phyloP scores from a whole-genome alignment of 2,113 vertebrate genomes.

The Alethe diademata region DNA sequence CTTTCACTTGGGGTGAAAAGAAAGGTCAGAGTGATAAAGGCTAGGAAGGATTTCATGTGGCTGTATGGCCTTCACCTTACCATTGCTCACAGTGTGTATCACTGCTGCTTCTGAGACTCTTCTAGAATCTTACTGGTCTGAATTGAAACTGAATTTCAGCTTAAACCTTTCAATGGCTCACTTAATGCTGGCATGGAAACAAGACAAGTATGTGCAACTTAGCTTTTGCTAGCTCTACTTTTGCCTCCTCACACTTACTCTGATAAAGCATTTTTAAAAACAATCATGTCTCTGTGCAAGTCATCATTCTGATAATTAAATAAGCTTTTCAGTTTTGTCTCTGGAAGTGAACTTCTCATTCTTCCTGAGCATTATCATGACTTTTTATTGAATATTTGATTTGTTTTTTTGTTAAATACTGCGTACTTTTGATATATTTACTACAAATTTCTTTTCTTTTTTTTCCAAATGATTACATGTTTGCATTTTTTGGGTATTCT shows the following conservation, averaged over 20 bases:
- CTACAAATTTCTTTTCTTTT: neutral
- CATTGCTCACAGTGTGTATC: neutral
- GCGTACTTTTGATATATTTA: neutral
- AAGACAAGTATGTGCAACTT: neutral
- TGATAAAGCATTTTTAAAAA: neutral
- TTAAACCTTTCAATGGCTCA: neutral
- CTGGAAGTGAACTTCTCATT: neutral
- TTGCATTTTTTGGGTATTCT: neutral
- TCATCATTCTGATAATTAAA: neutral
- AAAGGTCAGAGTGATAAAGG: neutral
- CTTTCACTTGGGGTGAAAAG: neutral
- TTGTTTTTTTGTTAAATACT: neutral
- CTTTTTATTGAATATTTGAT: neutral
- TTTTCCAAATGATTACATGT: neutral
- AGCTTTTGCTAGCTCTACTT: neutral
- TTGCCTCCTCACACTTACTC: neutral
- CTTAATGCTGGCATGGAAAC: neutral
- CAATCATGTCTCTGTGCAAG: neutral
- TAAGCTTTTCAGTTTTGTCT: neutral
- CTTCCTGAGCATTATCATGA: neutral
- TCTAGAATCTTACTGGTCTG: neutral
- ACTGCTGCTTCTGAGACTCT: neutral
- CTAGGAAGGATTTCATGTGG: neutral
- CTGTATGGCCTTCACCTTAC: neutral
- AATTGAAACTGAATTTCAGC: neutral